Base-by-base conservation (phyloP, 2,888 invertebrate genomes). In the Cephus pygmeus region DNA sequence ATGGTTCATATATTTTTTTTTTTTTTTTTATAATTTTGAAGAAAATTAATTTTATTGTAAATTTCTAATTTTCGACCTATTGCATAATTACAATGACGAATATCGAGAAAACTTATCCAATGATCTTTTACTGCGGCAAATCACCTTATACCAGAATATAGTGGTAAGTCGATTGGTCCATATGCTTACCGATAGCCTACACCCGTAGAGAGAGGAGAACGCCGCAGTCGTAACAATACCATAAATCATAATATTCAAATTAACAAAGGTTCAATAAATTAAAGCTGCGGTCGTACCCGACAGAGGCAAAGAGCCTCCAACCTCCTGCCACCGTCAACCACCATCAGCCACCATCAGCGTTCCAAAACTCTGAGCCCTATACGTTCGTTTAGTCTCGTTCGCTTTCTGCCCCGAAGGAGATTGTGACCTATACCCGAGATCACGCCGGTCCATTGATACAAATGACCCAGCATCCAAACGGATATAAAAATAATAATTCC, bases 161-260 rank as follows among this genome's bases (percentile, higher is more conserved):
- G 23, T 56, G 56, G 23, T 56, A 56, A 56, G 23, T 56, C 23
- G 23, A 56, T 56, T 15, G 23, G 56, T 56, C 23, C 23, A 9
- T 56, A 56, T 56, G 23, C 56, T 56, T 56, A 56, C 9, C 56
- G 9, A 23, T 23, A 56, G 9, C 9, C 23, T 56, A 56, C 56
- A 23, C 56, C 2, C 35, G 35, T 3, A 56, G 75, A 76, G 73
- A 78, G 76, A 79, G 75, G 77, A 81, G 82, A 76, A 56, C 77
- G 69, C 77, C 78, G 76, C 81, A 83, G 83, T 84, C 84, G 84
- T 85, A 85, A 85, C 85, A 84, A 84, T 84, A 83, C 85, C 81
- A 85, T 85, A 86, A 85, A 86, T 85, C 85, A 85, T 84, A 86
- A 84, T 85, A 84, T 85, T 84, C 85, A 86, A 86, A 86, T 86